A percentile compares a stretch with the other conserved stretches of the same genome.
These are phyloP conservation scores for Theretra japonica DNA, from an alignment of 2,888 invertebrate genomes.

Conservation along the genomic window DNA sequence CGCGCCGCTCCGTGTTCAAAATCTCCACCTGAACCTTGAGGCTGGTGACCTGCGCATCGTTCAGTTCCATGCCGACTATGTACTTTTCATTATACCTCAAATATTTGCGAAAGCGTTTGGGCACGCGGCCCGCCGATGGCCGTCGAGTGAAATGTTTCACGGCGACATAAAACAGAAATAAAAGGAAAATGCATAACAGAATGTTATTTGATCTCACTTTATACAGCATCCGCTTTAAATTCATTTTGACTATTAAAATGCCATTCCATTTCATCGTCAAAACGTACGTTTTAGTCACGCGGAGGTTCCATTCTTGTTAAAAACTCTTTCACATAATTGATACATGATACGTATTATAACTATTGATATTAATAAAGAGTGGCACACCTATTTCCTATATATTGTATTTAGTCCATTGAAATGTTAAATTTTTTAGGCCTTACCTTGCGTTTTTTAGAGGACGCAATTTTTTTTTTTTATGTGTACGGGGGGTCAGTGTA, in stretches of 20 bases:
- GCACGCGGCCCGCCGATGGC: constrained; percentile 26
- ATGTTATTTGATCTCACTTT: constrained; percentile 39
- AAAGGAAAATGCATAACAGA: constrained; percentile 39
- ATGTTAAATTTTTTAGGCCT: no score
- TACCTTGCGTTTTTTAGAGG: no score
- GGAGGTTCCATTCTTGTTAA: not conserved
- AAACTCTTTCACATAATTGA: not conserved
- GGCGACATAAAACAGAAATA: constrained; percentile 35
- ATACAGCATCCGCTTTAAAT: constrained; percentile 38
- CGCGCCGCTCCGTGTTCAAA: constrained; percentile 45
- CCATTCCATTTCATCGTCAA: constrained; percentile 9
- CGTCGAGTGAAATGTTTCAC: constrained; percentile 28
- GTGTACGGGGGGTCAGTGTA: no score
- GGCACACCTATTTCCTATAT: no score
- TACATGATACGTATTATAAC: not conserved
- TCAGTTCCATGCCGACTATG: constrained; percentile 22
- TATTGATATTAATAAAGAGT: no score
- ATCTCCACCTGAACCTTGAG: constrained; percentile 41
- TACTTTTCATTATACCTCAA: constrained; percentile 36
- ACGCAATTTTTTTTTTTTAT: no score
- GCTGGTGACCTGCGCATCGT: constrained; percentile 31
- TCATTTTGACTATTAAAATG: constrained; percentile 36
- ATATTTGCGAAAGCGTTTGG: constrained; percentile 38
- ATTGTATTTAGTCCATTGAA: no score
- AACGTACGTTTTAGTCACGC: not conserved